Base-by-base conservation (phyloP, 2,113 vertebrate species). In the Colinus virginianus region DNA sequence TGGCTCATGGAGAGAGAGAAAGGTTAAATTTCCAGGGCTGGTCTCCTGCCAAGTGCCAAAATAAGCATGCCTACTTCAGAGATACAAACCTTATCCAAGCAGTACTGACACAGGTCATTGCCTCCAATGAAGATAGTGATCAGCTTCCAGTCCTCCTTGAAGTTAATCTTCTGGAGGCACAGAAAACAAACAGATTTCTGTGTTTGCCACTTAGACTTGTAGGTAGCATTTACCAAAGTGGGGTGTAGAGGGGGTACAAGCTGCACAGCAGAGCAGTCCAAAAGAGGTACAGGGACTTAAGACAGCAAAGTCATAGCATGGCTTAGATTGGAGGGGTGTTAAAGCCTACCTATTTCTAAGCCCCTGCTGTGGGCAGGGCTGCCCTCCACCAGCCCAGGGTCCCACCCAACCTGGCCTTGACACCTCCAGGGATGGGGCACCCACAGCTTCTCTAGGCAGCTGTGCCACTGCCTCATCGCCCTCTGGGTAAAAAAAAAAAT, bases 141-240 rank as follows among this genome's bases (percentile, higher is more conserved):
- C 95, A 99, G 94, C 96, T 99, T 99, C 99, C 99, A 99, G 91
- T 99, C 99, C 14, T 98, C 96, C 66, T 98, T 77, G 93, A 99
- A 98, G 95, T 98, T 96, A 80, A 99, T 98, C 11, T 97, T 85
- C 99, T 99, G 74, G 76, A 21, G 75, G 88, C n/a, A 86, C 38
- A 95, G 69, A 91, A 95, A 95, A 93, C 19, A 86, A 86, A 95
- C 42, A 88, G 51, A 78, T 77, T 53, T 36, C 53, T 82, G 55
- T 38, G 56, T 55, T 67, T 23, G 23, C 69, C 82, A 64, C 46
- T 91, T 61, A 78, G 78, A 79, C 71, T 75, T 9, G 67, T 28
- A 77, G 63, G 55, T n/a, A 74, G 74, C 45, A 23, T 40, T 94
- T 79, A 40, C 40, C 40, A 82, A 40, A 49, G 71, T 62, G 18